These are phyloP conservation scores for Bubo scandiacus DNA, from an alignment of 2,113 vertebrate genomes.

Conservation along the genomic window DNA sequence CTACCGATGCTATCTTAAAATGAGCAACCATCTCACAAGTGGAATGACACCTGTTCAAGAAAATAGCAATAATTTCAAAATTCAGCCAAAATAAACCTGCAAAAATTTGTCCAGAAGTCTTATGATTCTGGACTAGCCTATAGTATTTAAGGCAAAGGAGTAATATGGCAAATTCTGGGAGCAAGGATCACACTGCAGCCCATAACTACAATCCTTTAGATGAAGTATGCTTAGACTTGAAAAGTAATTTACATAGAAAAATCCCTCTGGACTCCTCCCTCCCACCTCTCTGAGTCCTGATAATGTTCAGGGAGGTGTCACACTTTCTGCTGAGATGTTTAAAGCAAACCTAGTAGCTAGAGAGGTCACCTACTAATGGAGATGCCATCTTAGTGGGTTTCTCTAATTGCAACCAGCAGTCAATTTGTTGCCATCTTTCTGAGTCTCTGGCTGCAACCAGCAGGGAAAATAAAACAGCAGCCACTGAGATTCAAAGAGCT, in stretches of 20 bases:
- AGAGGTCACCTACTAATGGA: background rate
- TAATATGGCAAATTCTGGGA: background rate
- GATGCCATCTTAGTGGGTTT: background rate
- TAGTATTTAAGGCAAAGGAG: background rate
- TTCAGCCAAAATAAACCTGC: background rate
- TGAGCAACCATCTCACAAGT: background rate
- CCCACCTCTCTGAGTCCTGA: background rate
- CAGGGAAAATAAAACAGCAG: slow-evolving; percentile 41
- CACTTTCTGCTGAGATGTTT: background rate
- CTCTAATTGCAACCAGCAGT: background rate
- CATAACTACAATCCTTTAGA: background rate
- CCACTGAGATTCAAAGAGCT: background rate
- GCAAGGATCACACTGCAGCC: background rate
- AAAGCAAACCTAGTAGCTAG: background rate
- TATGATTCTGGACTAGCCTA: background rate
- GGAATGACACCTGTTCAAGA: background rate
- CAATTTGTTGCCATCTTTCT: background rate
- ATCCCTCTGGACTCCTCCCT: background rate
- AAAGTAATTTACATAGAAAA: background rate
- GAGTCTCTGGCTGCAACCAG: background rate
- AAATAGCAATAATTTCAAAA: background rate
- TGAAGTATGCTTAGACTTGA: background rate
- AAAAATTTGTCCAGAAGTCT: background rate
- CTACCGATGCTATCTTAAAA: background rate
- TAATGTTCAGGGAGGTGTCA: background rate